phyloP scores from a whole-genome alignment of 2,888 invertebrate species.

The Hofmannophila pseudospretella region DNA sequence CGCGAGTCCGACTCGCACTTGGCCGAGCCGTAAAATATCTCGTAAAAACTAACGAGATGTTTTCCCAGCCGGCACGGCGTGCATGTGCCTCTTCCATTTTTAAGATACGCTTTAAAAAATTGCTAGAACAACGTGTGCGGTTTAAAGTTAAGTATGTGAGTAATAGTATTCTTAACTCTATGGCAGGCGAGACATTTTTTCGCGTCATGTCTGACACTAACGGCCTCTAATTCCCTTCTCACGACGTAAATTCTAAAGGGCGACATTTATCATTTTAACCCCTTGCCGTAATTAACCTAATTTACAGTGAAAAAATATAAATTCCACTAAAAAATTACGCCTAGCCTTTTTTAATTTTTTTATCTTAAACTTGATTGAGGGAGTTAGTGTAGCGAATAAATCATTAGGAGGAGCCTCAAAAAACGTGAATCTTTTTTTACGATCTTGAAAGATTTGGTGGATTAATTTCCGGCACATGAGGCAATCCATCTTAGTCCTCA shows the following conservation, averaged over 20 bases:
- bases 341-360: conserved; percentile 3
- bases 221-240: conserved; percentile 47
- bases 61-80: no score
- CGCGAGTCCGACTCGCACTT: no score
- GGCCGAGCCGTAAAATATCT: no score
- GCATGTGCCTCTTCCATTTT: no score
- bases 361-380: conserved; percentile 2
- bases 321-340: conserved; percentile 9
- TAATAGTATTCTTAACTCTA: conserved; percentile 1
- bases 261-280: conserved; percentile 55
- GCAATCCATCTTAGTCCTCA: no score
- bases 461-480: no score
- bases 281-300: conserved; percentile 52
- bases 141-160: no score
- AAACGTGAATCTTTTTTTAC: background rate
- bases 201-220: conserved; percentile 40
- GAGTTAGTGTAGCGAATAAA: conserved; percentile 3
- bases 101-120: no score
- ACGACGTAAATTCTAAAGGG: conserved; percentile 53
- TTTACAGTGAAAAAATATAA: conserved; percentile 38
- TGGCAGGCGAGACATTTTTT: conserved; percentile 35
- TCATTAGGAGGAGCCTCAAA: background rate
- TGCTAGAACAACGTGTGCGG: no score
- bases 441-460: no score
- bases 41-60: no score